These are phyloP conservation scores for Poecile atricapillus DNA, from an alignment of 2,113 vertebrate genomes.

Conservation along the genomic window DNA sequence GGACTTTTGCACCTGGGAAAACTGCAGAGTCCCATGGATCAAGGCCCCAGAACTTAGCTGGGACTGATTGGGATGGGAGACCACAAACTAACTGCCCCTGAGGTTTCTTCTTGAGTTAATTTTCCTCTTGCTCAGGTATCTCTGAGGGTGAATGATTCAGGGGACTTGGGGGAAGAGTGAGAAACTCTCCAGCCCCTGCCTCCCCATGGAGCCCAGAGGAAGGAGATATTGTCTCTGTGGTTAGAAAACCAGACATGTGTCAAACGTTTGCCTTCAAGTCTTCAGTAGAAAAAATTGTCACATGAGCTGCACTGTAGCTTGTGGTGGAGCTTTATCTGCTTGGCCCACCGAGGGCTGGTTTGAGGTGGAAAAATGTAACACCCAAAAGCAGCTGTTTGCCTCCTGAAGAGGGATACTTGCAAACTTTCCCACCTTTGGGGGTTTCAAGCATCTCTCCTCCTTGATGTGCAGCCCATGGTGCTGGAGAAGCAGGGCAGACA, in stretches of 20 bases:
- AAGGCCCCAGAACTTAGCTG: accelerated
- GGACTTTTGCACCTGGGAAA: background rate
- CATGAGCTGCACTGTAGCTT: background rate
- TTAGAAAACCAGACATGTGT: conserved; percentile 36
- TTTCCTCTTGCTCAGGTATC: background rate
- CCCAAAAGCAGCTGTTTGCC: background rate
- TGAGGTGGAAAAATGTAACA: background rate
- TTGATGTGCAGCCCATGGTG: accelerated
- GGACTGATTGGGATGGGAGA: background rate
- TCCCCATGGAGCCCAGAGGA: background rate
- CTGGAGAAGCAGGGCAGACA: background rate
- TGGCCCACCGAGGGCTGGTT: background rate
- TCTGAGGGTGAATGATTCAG: background rate
- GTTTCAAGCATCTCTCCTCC: background rate
- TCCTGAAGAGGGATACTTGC: background rate
- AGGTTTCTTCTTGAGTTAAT: background rate
- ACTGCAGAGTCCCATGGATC: background rate
- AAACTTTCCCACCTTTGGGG: background rate
- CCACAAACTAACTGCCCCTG: background rate
- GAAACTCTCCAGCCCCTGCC: conserved; percentile 3
- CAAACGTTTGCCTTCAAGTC: background rate
- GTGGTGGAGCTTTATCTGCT: background rate
- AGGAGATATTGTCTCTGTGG: conserved; percentile 53
- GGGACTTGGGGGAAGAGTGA: background rate
- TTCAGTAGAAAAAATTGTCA: background rate